phyloP scores from a whole-genome alignment of 2,888 invertebrate species.

The Aphodius sticticus region DNA sequence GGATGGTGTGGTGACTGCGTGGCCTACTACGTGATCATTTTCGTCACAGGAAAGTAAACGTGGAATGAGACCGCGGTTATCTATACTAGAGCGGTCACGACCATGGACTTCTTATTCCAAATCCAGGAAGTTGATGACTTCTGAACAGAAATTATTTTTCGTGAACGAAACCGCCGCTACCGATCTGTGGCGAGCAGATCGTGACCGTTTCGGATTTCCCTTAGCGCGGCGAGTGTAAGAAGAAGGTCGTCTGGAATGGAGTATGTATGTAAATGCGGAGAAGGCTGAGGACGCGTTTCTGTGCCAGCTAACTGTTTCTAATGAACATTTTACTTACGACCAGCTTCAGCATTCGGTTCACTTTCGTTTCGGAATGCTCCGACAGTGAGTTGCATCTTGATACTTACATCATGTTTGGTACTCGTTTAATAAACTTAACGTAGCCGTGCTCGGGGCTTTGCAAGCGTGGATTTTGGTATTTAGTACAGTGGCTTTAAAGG shows the following conservation, averaged over 20 bases:
- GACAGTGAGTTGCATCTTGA: not conserved
- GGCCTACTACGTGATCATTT: constrained; percentile 45
- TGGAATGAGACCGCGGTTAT: not conserved
- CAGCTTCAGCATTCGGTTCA: not conserved
- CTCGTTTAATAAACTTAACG: too few relatives aligned
- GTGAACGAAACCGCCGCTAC: not conserved
- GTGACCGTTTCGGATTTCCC: not conserved
- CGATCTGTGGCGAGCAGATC: not conserved
- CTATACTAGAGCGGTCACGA: not conserved
- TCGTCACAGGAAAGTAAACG: constrained; percentile 47
- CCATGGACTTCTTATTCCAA: not conserved
- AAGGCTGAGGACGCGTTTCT: not conserved
- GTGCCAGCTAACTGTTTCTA: not conserved
- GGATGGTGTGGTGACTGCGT: constrained; percentile 38
- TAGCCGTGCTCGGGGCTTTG: too few relatives aligned
- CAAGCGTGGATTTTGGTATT: too few relatives aligned
- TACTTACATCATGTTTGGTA: not conserved
- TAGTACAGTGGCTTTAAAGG: too few relatives aligned
- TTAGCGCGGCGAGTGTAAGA: not conserved
- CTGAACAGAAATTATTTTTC: not conserved
- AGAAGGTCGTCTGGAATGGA: not conserved
- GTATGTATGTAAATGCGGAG: not conserved
- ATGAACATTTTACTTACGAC: not conserved
- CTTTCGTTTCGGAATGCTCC: not conserved
- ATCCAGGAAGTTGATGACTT: not conserved